Evolutionary conservation across 2,113 vertebrate genomes (phyloP), one percentile per base, ranked within the genome.

Genomic region (Ictalurus furcatus): DNA sequence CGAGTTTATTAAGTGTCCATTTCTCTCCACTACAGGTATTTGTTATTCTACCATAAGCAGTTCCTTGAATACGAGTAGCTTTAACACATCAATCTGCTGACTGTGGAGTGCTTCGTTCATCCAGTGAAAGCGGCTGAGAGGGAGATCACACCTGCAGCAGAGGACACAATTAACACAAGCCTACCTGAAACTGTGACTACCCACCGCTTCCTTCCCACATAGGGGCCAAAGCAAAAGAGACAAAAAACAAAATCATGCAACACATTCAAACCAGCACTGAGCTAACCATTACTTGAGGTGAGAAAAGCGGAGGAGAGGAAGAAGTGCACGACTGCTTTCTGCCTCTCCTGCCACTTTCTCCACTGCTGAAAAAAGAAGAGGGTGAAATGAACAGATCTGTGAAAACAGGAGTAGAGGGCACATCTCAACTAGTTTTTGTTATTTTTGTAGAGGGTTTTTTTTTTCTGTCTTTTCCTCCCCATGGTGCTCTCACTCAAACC

Each of bases 1-100:
- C 28, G 28, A 79, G 12, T 44, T 44, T 76, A 73, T 73, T 1
- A 80, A 54, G 25, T 54, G 25, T 80, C 19, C 30, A 6, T 71
- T 61, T 79, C 63, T 84, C 4, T 85, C 48, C 19, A 9, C 84
- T 85, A 19, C 90, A 94, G 94, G 81, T 98, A 98, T 94, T 95
- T 98, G 91, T 96, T 98, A 93, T 98, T 98, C 95, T 98, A 98
- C 94, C 97, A 98, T 95, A 98, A 97, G 90, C 97, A 98, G 94
- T 97, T 98, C 93, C 95, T 98, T 93, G 97, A 97, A 87, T 98
- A 98, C 4, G 97, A 97, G 93, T 98, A 98, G 88, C 83, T 52
- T 89, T 85, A 78, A 56, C 67, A 56, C 63, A 48, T 2, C 54
- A 4, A n/a, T 74, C 73, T 85, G 61, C 83, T 56, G 88, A 54